Evolutionary conservation across 2,113 vertebrate genomes (phyloP), one percentile per base, ranked within the genome.

Genomic region (Chloroceryle aenea): DNA sequence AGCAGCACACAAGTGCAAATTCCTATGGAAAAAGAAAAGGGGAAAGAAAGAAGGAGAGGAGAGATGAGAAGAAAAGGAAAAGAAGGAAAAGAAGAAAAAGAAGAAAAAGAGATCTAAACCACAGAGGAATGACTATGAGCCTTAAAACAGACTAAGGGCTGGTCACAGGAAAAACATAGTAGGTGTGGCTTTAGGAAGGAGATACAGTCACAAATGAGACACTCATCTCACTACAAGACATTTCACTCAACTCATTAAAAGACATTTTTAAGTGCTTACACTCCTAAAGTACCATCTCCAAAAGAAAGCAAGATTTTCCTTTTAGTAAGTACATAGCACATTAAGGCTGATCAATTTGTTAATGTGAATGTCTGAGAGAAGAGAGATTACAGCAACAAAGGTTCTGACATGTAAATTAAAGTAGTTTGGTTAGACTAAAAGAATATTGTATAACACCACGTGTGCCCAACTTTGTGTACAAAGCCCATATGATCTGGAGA

Each of bases 271-370:
- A 71, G 34, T 8, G 11, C 55, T 95, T 78, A 32, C 4, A 4
- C 38, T 89, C 86, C 72, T 62, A n/a, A 89, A 89, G 89, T 63
- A 72, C n/a, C 77, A 38, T 55, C 61, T 92, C 29, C n/a, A 81
- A 76, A 82, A 77, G 62, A 56, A 89, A 72, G 48, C 21, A 61
- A 67, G 20, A 9, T 52, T 62, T 83, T 80, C 20, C 29, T 73
- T 83, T 73, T 32, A n/a, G 12, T 67, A 69, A 62, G 66, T 52
- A 45, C 34, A 38, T 22, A 89, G n/a, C 72, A 74, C 59, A 83
- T 73, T 47, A 93, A 93, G 52, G 75, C 63, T 91, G 75, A 93
- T 80, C 40, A 67, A 56, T 83, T 80, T 77, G 71, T 88, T 83
- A 67, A 74, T 2, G 6, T 23, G 62, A 93, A 48, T 1, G 0